Conservation (phyloP, 2,888 invertebrate genomes). For the Pterostichus niger region DNA sequence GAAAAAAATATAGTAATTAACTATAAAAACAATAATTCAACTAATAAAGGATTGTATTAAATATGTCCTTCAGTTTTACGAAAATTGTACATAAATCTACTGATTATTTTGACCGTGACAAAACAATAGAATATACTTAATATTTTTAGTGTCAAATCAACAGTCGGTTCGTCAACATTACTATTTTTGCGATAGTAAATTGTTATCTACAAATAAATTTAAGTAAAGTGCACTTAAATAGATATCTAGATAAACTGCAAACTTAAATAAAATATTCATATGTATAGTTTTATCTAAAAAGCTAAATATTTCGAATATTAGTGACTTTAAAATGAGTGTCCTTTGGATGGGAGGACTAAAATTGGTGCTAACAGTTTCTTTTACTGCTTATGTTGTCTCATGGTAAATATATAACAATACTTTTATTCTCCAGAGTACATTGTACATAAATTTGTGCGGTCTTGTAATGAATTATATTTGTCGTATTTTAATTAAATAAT, state of each 20-base stretch:
- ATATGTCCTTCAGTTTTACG: slow-evolving; percentile 27
- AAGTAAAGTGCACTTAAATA: background rate
- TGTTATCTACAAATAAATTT: background rate
- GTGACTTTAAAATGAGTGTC: slow-evolving; percentile 78
- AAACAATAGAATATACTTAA: slow-evolving; percentile 19
- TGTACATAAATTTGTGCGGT: too few species aligned
- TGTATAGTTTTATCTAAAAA: background rate
- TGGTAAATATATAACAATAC: slow-evolving; percentile 75
- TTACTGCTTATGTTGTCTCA: slow-evolving; percentile 81
- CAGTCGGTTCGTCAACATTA: background rate
- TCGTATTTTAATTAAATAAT: too few species aligned
- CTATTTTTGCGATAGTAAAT: slow-evolving; percentile 18
- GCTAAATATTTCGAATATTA: background rate
- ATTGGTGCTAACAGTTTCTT: slow-evolving; percentile 82
- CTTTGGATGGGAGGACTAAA: slow-evolving; percentile 83
- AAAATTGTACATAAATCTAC: slow-evolving; percentile 18
- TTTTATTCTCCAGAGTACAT: background rate
- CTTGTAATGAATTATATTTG: background rate
- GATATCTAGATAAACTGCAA: background rate
- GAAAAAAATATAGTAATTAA: background rate
- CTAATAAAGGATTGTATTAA: background rate
- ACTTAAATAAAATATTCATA: too few species aligned
- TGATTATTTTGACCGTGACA: slow-evolving; percentile 44
- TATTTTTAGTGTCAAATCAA: background rate
- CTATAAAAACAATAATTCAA: background rate